These are phyloP conservation scores for Lydus trimaculatus DNA, from an alignment of 2,888 invertebrate species.

Conservation along the genomic window DNA sequence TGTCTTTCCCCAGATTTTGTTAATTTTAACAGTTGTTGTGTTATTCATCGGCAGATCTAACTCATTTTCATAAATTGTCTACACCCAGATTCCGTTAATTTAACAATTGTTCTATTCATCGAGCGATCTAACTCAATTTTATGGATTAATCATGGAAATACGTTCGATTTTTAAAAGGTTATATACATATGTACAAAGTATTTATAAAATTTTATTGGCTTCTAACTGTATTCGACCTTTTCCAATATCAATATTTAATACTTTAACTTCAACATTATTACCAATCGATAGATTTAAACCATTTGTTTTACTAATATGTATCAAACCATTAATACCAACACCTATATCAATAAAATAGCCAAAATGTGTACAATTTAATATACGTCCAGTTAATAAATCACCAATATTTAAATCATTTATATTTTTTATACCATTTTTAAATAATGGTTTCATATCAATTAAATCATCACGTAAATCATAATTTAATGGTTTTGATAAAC, in stretches of 20 bases:
- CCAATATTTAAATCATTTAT: slow-evolving; percentile 72
- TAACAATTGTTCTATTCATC: too few species aligned
- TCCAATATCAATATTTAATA: slow-evolving; percentile 66
- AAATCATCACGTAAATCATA: slow-evolving; percentile 77
- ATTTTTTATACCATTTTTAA: slow-evolving; percentile 74
- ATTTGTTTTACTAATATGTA: slow-evolving; percentile 70
- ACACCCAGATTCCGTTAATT: too few species aligned
- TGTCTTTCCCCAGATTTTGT: too few species aligned
- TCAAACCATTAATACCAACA: slow-evolving; percentile 73
- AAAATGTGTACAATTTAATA: slow-evolving; percentile 87
- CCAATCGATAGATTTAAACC: slow-evolving; percentile 69
- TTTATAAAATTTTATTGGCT: slow-evolving; percentile 43
- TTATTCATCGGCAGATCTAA: too few species aligned
- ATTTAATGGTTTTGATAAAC: slow-evolving; percentile 72
- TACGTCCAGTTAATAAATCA: slow-evolving; percentile 74
- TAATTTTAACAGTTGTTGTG: too few species aligned
- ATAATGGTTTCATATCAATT: slow-evolving; percentile 72
- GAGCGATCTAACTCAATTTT: too few species aligned
- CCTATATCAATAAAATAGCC: slow-evolving; percentile 92
- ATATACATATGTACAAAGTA: too few species aligned
- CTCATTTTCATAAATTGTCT: too few species aligned
- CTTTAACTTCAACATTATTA: slow-evolving; percentile 72
- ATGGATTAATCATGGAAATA: too few species aligned
- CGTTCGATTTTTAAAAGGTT: too few species aligned
- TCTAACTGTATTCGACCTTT: slow-evolving; percentile 63